Base-by-base conservation (phyloP, 1,140 invertebrate species). In the Calephelis virginiensis region DNA sequence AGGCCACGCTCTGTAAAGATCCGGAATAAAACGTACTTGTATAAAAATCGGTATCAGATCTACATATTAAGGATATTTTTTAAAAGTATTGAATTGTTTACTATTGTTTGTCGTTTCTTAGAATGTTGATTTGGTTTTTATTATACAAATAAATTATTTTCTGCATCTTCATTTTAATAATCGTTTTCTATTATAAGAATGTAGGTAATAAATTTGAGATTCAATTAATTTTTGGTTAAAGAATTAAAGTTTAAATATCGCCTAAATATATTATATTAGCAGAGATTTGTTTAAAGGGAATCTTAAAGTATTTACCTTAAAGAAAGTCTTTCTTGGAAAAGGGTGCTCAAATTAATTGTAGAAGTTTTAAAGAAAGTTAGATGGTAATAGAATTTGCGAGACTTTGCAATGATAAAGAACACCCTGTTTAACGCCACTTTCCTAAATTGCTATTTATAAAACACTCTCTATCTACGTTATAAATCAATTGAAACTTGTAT, bases 301-400 rank as follows among this genome's bases (percentile, higher is more conserved):
- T 56, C 50, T 56, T 56, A 56, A 56, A 56, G 50, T 56, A 37
- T 56, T 56, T 56, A 56, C 50, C 50, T 28, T 28, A 56, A 28
- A 56, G 53, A 11, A 14, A 7, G 17, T 56, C 17, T 56, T 56
- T 56, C 53, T 56, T 56, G 10, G 53, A 28, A 56, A 56, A 56
- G 17, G 17, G 50, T 17, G 50, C 17, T 37, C 14, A 56, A 56
- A 56, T 56, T 56, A 56, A 56, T 56, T 56, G 17, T 56, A 37
- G 28, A 56, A 56, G 50, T 56, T 56, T 37, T 56, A 14, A 53
- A 53, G 53, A 56, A 56, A 56, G 50, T 56, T 56, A 56, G 17
- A 53, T 17, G 17, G 14, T 37, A 56, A 56, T 28, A 28, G 53
- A 56, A 37, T 56, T 56, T 56, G 53, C 53, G 10, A 11, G 11